These are phyloP conservation scores for Emydocephalus ijimae DNA, from an alignment of 2,113 vertebrate genomes.

Conservation along the genomic window DNA sequence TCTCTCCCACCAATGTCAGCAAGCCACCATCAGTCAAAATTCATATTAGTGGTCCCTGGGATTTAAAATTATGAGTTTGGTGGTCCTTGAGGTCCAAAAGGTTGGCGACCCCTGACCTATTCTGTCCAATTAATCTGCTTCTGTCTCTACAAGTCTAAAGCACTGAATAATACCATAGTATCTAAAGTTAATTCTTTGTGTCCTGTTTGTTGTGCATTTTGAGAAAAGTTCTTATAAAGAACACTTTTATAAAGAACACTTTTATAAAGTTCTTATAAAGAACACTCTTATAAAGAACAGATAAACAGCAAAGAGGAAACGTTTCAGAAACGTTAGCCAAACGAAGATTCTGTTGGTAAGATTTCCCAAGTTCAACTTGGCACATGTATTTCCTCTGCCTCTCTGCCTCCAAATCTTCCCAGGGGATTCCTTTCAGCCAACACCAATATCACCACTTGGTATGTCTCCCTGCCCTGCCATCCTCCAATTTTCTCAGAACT, in stretches of 20 bases:
- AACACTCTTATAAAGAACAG: too few relatives aligned
- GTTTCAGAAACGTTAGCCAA: neutral
- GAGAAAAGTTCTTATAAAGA: neutral
- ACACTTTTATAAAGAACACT: neutral
- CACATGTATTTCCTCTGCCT: neutral
- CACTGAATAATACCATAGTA: neutral
- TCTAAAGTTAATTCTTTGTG: neutral
- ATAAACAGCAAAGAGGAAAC: neutral
- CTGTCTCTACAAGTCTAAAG: neutral
- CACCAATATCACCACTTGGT: neutral
- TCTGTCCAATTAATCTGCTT: neutral
- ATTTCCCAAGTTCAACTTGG: neutral
- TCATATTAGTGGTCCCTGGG: too few relatives aligned
- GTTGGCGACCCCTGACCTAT: too few relatives aligned
- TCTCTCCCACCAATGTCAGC: too few relatives aligned
- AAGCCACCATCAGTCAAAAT: too few relatives aligned
- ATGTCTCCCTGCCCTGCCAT: neutral
- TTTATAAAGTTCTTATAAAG: neutral
- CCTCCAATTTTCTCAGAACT: neutral
- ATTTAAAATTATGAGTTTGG: too few relatives aligned
- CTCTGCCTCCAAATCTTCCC: neutral
- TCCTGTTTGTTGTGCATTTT: neutral
- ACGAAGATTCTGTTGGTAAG: neutral
- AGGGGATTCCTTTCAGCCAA: neutral
- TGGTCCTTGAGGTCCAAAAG: too few relatives aligned